A percentile compares a stretch with the other conserved stretches of the same genome.
Evolutionary conservation across 1,140 invertebrate genomes (phyloP).

Genomic region (Platorchestia sp.): DNA sequence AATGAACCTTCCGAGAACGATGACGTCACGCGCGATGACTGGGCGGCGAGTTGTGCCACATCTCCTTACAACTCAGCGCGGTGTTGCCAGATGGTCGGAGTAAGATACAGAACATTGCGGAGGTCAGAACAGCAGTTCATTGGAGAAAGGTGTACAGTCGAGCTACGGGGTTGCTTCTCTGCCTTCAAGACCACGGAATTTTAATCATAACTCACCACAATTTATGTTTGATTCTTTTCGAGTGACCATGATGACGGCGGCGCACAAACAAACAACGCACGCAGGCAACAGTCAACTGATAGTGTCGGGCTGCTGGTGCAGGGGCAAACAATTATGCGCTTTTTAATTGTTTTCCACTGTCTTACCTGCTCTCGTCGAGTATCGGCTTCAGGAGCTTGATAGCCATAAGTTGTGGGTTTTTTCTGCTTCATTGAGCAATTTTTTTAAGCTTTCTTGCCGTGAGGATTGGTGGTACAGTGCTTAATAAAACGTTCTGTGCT

Average conservation of each 20-base stretch:
- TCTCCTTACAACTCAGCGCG: conserved; percentile 22
- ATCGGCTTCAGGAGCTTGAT: too few relatives aligned
- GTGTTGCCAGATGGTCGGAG: background rate
- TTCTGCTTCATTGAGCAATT: too few relatives aligned
- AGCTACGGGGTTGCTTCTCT: background rate
- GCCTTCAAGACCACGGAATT: background rate
- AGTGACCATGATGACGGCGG: background rate
- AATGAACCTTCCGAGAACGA: conserved; percentile 42
- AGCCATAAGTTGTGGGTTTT: too few relatives aligned
- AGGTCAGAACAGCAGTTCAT: background rate
- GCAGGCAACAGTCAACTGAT: background rate
- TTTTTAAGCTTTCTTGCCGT: too few relatives aligned
- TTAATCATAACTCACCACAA: background rate
- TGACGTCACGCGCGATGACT: conserved; percentile 33
- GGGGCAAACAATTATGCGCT: background rate
- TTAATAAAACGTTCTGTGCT: too few relatives aligned
- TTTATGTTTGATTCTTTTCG: background rate
- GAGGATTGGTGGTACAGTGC: too few relatives aligned
- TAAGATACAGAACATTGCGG: background rate
- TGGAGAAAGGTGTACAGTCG: background rate
- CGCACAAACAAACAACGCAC: background rate
- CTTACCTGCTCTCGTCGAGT: too few relatives aligned
- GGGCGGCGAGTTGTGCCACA: background rate
- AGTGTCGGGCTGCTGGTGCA: background rate
- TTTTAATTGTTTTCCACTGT: too few relatives aligned